Evolutionary conservation across 2,888 invertebrate genomes (phyloP).

Genomic region (Chymomyza amoena): DNA sequence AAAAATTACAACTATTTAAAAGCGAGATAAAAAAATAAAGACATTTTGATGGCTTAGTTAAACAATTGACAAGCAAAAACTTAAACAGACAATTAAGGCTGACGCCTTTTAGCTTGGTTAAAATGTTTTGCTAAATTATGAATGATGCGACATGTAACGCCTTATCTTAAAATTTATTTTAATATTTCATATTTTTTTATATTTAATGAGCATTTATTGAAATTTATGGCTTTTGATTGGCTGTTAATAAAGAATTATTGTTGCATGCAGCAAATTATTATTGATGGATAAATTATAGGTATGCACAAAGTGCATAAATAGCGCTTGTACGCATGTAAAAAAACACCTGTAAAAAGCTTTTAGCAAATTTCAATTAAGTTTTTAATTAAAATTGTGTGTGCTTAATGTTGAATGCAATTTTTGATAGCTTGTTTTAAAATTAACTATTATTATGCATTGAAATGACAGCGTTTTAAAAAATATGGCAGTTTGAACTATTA

Average conservation of each 20-base stretch:
- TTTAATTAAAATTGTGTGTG: background rate
- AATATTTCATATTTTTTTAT: constrained; percentile 18
- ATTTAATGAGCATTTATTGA: constrained; percentile 52
- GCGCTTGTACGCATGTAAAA: background rate
- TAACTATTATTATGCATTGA: background rate
- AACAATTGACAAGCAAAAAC: constrained; percentile 49
- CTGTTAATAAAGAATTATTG: constrained; percentile 55
- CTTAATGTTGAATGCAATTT: background rate
- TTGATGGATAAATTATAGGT: constrained; percentile 29
- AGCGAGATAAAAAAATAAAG: background rate
- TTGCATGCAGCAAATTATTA: constrained; percentile 40
- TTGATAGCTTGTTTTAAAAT: background rate
- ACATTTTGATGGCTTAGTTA: constrained; percentile 26
- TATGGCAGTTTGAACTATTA: background rate
- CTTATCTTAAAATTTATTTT: constrained; percentile 43
- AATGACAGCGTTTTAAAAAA: background rate
- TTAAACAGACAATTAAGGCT: constrained; percentile 46
- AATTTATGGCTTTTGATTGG: constrained; percentile 68
- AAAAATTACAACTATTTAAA: background rate
- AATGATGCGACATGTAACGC: constrained; percentile 62
- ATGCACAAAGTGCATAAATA: background rate
- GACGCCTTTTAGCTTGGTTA: constrained; percentile 23
- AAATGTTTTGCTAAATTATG: constrained; percentile 34
- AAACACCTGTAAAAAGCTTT: background rate
- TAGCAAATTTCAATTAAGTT: background rate